Conservation (phyloP, 1,140 invertebrate species). For the Drosophila grimshawi region DNA sequence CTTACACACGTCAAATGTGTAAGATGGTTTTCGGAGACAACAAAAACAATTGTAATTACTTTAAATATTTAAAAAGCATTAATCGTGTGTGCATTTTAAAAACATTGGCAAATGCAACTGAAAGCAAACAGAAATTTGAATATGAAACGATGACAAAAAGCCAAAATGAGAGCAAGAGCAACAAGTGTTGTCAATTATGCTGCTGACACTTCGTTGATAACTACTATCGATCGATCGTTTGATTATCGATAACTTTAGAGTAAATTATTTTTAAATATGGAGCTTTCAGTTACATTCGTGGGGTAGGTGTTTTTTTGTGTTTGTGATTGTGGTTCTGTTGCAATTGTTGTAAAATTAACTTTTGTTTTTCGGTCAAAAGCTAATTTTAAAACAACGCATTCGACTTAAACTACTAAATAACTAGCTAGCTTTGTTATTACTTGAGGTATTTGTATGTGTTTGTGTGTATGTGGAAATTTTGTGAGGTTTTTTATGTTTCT, state of each 20-base stretch:
- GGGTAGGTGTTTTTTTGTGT: not conserved
- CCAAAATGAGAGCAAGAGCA: constrained; percentile 14
- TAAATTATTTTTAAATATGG: constrained; percentile 23
- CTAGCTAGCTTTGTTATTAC: constrained; percentile 46
- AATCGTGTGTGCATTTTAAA: constrained; percentile 57
- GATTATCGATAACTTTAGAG: constrained; percentile 11
- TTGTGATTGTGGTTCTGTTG: constrained; percentile 14
- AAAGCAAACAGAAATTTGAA: constrained; percentile 48
- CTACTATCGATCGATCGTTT: not conserved
- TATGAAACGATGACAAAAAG: not conserved
- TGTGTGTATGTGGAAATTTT: constrained; percentile 74
- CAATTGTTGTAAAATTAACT: constrained; percentile 74
- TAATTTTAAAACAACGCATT: constrained; percentile 69
- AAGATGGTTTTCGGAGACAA: constrained; percentile 50
- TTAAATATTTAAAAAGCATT: constrained; percentile 84
- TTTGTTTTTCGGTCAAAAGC: constrained; percentile 45
- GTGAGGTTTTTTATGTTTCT: constrained; percentile 30
- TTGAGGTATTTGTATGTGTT: constrained; percentile 70
- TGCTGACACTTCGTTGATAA: not conserved
- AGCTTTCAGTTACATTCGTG: constrained; percentile 58
- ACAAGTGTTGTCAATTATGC: constrained; percentile 23
- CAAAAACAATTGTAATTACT: constrained; percentile 81
- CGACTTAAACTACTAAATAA: constrained; percentile 77
- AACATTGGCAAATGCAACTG: constrained; percentile 66
- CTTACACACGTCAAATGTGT: constrained; percentile 24